Conservation (phyloP, 2,113 vertebrate species). For the Rattus rattus region DNA sequence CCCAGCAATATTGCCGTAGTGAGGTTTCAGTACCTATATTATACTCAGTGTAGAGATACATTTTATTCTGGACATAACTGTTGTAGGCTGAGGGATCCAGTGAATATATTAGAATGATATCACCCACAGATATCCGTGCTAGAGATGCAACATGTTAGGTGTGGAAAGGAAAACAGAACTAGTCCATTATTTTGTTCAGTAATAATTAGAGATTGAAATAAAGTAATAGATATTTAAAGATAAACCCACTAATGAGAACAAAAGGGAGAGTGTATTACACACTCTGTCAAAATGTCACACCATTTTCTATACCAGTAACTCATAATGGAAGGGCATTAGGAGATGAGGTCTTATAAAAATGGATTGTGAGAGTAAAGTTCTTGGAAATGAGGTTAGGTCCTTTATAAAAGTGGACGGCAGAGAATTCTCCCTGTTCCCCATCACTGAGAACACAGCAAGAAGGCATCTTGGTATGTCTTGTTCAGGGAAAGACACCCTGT, state of each 20-base stretch:
- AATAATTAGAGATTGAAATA: background rate
- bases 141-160: background rate
- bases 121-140: background rate
- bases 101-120: background rate
- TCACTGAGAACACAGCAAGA: background rate
- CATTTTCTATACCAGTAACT: background rate
- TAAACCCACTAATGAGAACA: background rate
- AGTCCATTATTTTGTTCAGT: background rate
- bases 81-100: background rate
- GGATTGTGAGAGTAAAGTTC: background rate
- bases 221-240: background rate
- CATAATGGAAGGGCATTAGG: no score
- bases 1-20: fast-evolving
- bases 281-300: background rate
- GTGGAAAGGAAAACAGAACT: background rate
- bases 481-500: background rate
- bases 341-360: background rate
- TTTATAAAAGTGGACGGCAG: background rate
- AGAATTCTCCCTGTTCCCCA: background rate
- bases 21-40: background rate
- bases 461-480: background rate
- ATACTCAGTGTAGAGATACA: background rate
- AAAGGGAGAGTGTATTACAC: no score
- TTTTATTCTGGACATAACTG: background rate
- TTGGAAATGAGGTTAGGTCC: background rate